A percentile compares a stretch with the other conserved stretches of the same genome.
Evolutionary conservation across 2,797 vertebrate species (phyloP).

Genomic region (Selene dorsalis): DNA sequence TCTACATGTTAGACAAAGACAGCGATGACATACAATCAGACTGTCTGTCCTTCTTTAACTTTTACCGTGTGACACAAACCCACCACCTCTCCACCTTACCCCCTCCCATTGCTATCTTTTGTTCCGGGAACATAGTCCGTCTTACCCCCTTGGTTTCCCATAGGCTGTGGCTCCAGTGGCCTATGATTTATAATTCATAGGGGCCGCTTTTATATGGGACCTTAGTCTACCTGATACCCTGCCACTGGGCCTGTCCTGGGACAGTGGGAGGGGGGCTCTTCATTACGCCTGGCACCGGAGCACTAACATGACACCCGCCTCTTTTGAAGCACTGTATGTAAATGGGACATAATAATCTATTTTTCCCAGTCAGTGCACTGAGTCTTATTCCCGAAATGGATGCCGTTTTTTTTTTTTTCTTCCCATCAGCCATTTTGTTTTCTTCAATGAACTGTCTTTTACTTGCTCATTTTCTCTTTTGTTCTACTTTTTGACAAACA

Average conservation of each 20-base stretch:
- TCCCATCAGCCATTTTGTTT: conserved; percentile 48
- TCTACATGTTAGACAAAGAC: conserved; percentile 27
- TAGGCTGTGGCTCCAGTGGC: conserved; percentile 88
- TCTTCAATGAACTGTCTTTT: conserved; percentile 33
- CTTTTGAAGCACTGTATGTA: conserved; percentile 78
- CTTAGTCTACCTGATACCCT: conserved; percentile 89
- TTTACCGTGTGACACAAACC: conserved; percentile 65
- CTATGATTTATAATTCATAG: conserved; percentile 92
- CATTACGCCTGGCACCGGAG: conserved; percentile 81
- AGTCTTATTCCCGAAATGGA: conserved; percentile 65
- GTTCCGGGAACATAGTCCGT: conserved; percentile 87
- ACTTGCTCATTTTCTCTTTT: not conserved
- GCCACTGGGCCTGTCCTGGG: conserved; percentile 83
- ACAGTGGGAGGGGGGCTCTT: conserved; percentile 79
- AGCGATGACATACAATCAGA: conserved; percentile 50
- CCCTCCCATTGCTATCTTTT: conserved; percentile 82
- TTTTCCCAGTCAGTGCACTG: conserved; percentile 64
- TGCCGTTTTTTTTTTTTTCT: conserved; percentile 21
- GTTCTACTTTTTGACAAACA: conserved; percentile 28
- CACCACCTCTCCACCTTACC: conserved; percentile 57
- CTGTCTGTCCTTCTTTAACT: conserved; percentile 66
- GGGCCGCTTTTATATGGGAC: conserved; percentile 89
- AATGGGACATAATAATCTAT: conserved; percentile 79
- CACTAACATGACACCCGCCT: conserved; percentile 80
- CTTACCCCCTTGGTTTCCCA: conserved; percentile 84